Base-by-base conservation (phyloP, 2,113 vertebrate species). In the Pleuronectes platessa region DNA sequence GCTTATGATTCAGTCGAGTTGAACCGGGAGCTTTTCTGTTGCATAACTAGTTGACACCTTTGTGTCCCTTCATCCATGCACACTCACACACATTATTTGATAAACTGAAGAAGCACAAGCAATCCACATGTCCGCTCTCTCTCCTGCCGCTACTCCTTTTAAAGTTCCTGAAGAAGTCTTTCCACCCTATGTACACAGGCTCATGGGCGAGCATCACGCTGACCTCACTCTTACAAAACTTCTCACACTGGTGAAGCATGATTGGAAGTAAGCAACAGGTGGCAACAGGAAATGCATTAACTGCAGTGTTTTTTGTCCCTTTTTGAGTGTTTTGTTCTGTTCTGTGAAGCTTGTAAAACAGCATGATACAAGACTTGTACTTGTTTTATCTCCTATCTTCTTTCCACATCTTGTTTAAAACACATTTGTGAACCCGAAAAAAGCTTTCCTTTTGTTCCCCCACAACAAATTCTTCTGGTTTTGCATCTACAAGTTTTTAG, bases 1-100 rank as follows among this genome's bases (percentile, higher is more conserved):
- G 82, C 85, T 66, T 51, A 73, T 92, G 90, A 92, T 76, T 91
- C 90, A 92, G 78, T 76, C 66, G 13, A 24, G 71, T 68, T 73
- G 42, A 74, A 86, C 68, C 14, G 58, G 76, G 68, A 20, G 62
- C 55, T 78, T 84, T 53, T 85, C 65, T 85, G 69, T 90, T 91
- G 72, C 85, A 63, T 89, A 91, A 89, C 79, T 70, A 15, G 71
- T 64, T 79, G 82, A 85, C 85, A 82, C 84, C 83, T 86, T 73
- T 53, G 27, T 79, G 79, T 87, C 82, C 77, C 76, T 77, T 81
- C 78, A 53, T 71, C 58, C 69, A 65, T 64, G 2, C 74, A 61
- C 74, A 69, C 64, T 21, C 62, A 74, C n/a, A 68, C 61, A 40
- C 35, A 73, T 68, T 11, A 75, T 71, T 59, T 78, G 62, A 81